Base-by-base conservation (phyloP, 92 coral and sea anemone genomes). In the Parazoanthus atlanticus region DNA sequence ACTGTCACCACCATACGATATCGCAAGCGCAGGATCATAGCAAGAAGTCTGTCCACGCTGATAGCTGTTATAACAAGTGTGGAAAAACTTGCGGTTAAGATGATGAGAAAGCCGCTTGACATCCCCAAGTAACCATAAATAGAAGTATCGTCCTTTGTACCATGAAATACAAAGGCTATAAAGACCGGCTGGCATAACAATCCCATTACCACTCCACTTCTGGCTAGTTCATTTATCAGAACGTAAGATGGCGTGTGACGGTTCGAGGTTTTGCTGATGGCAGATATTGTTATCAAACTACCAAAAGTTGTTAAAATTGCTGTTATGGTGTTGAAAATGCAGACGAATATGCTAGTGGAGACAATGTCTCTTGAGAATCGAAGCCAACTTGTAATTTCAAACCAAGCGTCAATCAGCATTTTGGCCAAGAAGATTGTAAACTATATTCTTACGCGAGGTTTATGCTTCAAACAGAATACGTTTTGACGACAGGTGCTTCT, bases 321-420 rank as follows among this genome's bases (percentile, higher is more conserved):
- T 40, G 54, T 76, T 5, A 76, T 76, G 52, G 21, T 76, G 80
- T 76, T 76, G 43, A 76, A n/a, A 40, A 38, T 11, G 26, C 80
- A 76, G 40, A 40, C 80, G 5, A 34, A 38, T 25, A 40, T 34
- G 46, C 80, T 76, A 4, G 26, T 40, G 5, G 56, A 76, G 49
- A 6, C 40, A 1, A 76, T 34, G 25, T 76, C 16, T 40, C 46
- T 34, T 17, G 80, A 76, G 80, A 76, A 23, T 3, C 33, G n/a
- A 38, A 76, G 80, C 80, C 80, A 76, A 43, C 56, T 76, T 40
- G 80, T 76, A n/a, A 76, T 76, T 40, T 76, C 80, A 29, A 21
- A 15, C 80, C 80, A 76, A 76, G 80, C 11, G 54, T 76, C 54
- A 34, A 15, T 21, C 21, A 34, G 25, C 80, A 76, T 76, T 76